Conservation (phyloP, 2,113 vertebrate species). For the Henicopernis longicauda region DNA sequence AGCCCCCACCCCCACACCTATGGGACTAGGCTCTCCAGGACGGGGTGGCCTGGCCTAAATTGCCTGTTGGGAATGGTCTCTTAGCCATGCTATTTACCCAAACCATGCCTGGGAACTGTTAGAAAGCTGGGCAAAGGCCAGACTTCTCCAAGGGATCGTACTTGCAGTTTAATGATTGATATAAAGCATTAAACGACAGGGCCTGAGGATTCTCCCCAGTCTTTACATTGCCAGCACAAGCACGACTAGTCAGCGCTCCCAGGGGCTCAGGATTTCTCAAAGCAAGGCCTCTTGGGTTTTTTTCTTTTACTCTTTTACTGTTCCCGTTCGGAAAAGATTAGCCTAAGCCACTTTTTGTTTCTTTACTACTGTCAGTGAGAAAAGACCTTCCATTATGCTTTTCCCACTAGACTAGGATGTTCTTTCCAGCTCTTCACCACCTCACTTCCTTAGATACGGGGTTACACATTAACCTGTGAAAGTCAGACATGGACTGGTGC, state of each 20-base stretch:
- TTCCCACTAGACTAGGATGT: not conserved
- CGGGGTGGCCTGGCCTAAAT: not conserved
- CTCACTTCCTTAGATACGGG: not conserved
- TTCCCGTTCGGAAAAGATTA: not conserved
- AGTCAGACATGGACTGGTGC: not conserved
- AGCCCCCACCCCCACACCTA: not conserved
- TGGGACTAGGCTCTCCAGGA: not conserved
- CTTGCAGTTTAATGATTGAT: not conserved
- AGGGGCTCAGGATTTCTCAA: not conserved
- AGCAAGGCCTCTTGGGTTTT: not conserved
- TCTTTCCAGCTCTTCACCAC: not conserved
- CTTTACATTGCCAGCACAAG: not conserved
- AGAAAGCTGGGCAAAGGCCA: not conserved
- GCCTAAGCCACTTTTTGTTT: not conserved
- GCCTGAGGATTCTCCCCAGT: not conserved
- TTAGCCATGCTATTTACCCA: not conserved
- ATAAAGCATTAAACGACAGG: not conserved
- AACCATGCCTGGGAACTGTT: not conserved
- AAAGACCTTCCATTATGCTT: not conserved
- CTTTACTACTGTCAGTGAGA: not conserved
- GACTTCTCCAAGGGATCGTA: not conserved
- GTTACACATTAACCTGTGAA: not conserved
- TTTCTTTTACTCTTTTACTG: not conserved
- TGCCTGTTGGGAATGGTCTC: not conserved
- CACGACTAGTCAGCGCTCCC: not conserved